Evolutionary conservation across 2,888 invertebrate species (phyloP), one percentile per base, ranked within the genome.

Genomic region (Hyposoter didymator): DNA sequence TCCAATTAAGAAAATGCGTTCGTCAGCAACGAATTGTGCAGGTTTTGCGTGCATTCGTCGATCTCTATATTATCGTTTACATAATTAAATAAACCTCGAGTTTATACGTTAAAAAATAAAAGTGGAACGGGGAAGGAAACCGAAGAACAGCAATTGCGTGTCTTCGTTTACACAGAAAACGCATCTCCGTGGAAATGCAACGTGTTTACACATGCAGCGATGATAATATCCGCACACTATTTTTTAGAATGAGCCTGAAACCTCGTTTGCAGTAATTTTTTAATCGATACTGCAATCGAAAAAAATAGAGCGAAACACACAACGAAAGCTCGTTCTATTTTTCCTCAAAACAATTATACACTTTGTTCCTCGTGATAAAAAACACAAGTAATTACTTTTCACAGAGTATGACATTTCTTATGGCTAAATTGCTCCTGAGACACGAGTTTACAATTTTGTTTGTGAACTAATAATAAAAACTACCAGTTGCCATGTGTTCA

Each of bases 61-160:
- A 8, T n/a, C n/a, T 19, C 19, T 19, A 47, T 35, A 32, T 28
- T 32, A 32, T 17, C n/a, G 47, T 22, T 12, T 5, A 43, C 28
- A 49, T n/a, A 32, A 32, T 49, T 8, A 17, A 47, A 32, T n/a
- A 49, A 32, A 70, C 12, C 0, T 47, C 69, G 49, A 70, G 49
- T 45, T 70, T 49, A 14, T 32, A 43, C n/a, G 47, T 28, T 22
- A 32, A 32, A 52, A 47, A 55, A 22, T 19, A 1, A 28, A 49
- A 22, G 49, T 22, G 32, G 32, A 52, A n/a, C n/a, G 49, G 49
- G 45, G 19, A 47, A 45, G 6, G 22, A 5, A 19, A 69, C 17
- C 32, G 32, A 70, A 47, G 70, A 35, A 52, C 17, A 72, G 47
- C n/a, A 7, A 72, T 72, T 72, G 52, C 72, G 72, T 72, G 72